Percentiles rank a stretch among this genome's conserved stretches.
These are phyloP conservation scores for Rhinichthys klamathensis DNA, from an alignment of 2,113 vertebrate species.

Conservation along the genomic window DNA sequence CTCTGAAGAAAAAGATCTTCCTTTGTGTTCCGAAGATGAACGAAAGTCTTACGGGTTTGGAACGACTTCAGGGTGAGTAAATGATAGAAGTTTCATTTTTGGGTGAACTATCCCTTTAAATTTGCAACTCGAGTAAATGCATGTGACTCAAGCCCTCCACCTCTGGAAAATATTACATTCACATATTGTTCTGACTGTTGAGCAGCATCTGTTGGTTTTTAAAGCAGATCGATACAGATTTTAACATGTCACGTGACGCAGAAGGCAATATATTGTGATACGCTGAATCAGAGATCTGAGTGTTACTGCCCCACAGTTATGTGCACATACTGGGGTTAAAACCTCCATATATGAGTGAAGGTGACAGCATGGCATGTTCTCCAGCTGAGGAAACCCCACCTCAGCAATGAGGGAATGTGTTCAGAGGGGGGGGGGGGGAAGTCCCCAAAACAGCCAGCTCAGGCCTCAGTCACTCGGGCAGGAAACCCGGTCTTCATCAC, in stretches of 20 bases:
- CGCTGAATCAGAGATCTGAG: background rate
- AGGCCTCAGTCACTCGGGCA: conserved; percentile 32
- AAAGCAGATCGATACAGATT: background rate
- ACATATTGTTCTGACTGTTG: background rate
- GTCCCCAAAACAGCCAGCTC: conserved; percentile 41
- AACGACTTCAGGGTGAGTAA: no score
- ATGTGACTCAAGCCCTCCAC: no score
- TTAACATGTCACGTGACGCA: background rate
- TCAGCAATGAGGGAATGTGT: conserved; percentile 58
- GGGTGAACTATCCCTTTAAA: no score
- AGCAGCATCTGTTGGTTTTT: background rate
- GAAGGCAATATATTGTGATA: background rate
- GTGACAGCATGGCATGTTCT: conserved; percentile 49
- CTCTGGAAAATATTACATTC: background rate
- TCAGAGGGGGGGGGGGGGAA: conserved; percentile 26
- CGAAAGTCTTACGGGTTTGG: no score
- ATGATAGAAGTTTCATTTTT: no score
- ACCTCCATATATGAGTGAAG: conserved; percentile 51
- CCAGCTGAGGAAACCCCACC: conserved; percentile 78
- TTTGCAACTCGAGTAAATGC: no score
- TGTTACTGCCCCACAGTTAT: background rate
- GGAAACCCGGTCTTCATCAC: conserved; percentile 52
- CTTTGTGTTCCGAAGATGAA: no score
- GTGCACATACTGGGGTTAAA: conserved; percentile 29
- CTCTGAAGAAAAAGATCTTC: no score